Percentiles rank a stretch among this genome's conserved stretches.
These are phyloP conservation scores for Creontiades dilutus DNA, from an alignment of 2,888 invertebrate species.

Conservation along the genomic window DNA sequence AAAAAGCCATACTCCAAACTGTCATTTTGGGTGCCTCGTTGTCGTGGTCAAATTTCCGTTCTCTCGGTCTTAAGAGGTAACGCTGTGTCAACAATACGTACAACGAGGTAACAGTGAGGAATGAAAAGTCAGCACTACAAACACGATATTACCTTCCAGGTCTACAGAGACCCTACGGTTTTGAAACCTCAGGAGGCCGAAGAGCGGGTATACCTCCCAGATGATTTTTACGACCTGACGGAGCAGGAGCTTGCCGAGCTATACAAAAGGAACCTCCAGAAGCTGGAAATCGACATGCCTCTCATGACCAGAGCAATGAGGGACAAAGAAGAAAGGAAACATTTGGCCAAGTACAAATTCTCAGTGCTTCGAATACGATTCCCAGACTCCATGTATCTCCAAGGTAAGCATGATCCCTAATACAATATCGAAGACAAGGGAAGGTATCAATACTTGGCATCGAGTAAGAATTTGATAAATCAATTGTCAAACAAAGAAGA, in stretches of 20 bases:
- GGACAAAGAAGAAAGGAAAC: slow-evolving; percentile 91
- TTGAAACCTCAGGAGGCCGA: slow-evolving; percentile 88
- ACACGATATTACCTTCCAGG: slow-evolving; percentile 80
- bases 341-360: slow-evolving; percentile 90
- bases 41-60: too few species aligned
- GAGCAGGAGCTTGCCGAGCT: slow-evolving; percentile 92
- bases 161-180: slow-evolving; percentile 91
- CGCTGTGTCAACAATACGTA: too few species aligned
- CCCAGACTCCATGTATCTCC: slow-evolving; percentile 90
- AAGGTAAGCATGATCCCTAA: slow-evolving; percentile 77
- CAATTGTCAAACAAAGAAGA: too few species aligned
- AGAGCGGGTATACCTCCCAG: slow-evolving; percentile 85
- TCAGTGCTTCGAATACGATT: slow-evolving; percentile 92
- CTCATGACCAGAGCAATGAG: slow-evolving; percentile 96
- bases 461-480: too few species aligned
- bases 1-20: too few species aligned
- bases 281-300: slow-evolving; percentile 88
- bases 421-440: too few species aligned
- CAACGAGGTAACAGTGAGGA: too few species aligned
- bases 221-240: slow-evolving; percentile 90
- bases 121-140: too few species aligned
- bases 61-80: too few species aligned
- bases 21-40: too few species aligned
- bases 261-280: slow-evolving; percentile 85
- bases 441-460: too few species aligned